Evolutionary conservation across 2,888 invertebrate genomes (phyloP), one percentile per base, ranked within the genome.

Genomic region (Drosophila histrio): DNA sequence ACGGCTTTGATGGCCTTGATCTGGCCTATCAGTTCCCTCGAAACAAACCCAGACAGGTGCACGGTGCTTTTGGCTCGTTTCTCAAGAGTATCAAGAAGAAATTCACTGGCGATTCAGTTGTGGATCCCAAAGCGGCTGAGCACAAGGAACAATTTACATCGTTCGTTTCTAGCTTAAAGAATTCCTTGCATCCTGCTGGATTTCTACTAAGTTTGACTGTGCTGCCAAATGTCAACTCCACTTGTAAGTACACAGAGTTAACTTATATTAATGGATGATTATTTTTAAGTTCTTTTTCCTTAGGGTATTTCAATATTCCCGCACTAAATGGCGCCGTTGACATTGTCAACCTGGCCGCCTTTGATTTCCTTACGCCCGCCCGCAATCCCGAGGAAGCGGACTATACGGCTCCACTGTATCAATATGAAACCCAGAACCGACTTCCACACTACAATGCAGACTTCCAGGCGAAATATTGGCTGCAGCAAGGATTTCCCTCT

Each of bases 1-100:
- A 96, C 84, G 95, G 95, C 8, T 97, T 98, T 79, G 97, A 97
- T 91, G 97, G 97, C 1, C 92, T 97, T 38, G 97, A 98, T 91
- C 92, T 97, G 26, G 95, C 95, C 1, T 97, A 97, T 96, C 95
- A 97, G 91, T 96, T 97, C 92, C 95, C 97, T 1, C 94, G 93
- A 50, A 93, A 94, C 72, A 96, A 95, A 90, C 95, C 96, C 19
- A 95, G 96, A 92, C 96, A 96, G 92, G 94, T 96, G 65, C 95
- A 91, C 26, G 93, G 94, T 36, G 93, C 93, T 3, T 90, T 93
- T 77, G 93, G 94, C 91, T 81, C 91, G 88, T 90, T 95, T 77
- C 96, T 95, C 95, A 95, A 95, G 82, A 94, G 94, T 2, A 90
- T 96, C 69, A 96, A 96, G 92, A 95, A 96, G 90, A 93, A 94